Conservation (phyloP, 2,113 vertebrate species). For the Paratilapia polleni region DNA sequence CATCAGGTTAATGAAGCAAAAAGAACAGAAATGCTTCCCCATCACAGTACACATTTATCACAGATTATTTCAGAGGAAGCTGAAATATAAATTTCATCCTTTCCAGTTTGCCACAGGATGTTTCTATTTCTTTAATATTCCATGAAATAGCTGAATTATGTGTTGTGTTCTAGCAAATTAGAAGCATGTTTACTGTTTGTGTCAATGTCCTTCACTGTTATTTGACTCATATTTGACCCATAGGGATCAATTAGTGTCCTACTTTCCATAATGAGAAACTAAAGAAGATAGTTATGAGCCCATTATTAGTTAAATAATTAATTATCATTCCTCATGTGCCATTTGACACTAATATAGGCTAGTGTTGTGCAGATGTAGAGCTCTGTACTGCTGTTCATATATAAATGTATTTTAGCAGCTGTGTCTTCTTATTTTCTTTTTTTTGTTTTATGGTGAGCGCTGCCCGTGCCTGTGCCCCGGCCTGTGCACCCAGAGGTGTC, state of each 20-base stretch:
- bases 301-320: not conserved
- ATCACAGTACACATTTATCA: not conserved
- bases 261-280: slow-evolving; percentile 2
- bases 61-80: not conserved
- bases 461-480: not conserved
- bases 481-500: not conserved
- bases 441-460: not conserved
- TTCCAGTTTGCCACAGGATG: not conserved
- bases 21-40: not conserved
- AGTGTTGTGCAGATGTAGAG: not conserved
- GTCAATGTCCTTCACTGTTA: not conserved
- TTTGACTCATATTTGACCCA: not conserved
- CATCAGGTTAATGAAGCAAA: slow-evolving; percentile 19
- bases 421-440: not conserved
- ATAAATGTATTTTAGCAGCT: not conserved
- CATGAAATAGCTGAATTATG: not conserved
- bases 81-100: not conserved
- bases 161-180: not conserved
- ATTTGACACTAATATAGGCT: not conserved
- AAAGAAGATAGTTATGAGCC: not conserved
- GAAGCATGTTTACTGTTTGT: not conserved
- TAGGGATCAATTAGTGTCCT: not conserved
- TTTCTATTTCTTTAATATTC: not conserved
- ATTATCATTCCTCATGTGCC: not conserved
- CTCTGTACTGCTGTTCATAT: not conserved